Evolutionary conservation across 2,113 vertebrate genomes (phyloP), one percentile per base, ranked within the genome.

Genomic region (Chunga burmeisteri): DNA sequence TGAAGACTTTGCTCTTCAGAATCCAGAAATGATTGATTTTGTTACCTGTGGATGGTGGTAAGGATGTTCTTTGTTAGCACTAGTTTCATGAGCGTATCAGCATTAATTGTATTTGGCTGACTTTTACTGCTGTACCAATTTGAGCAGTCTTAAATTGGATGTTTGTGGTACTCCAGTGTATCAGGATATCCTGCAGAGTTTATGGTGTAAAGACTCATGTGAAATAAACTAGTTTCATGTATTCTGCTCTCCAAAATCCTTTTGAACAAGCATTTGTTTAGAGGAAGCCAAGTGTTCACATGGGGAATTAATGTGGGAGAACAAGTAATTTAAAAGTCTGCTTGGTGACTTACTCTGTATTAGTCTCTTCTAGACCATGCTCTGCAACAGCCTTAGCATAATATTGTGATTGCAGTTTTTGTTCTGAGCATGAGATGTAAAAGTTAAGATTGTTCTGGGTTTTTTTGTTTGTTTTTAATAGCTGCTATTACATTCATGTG

Each of bases 401-500:
- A n/a, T 71, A 55, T 6, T 81, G 17, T 46, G 13, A 65, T 56
- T 2, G 2, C 42, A 78, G 34, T 13, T 84, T 90, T 92, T 88
- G 5, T 88, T 91, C 26, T 86, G 27, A 49, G n/a, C 22, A 23
- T 66, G 53, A 85, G 23, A 36, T 11, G 18, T 86, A 32, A 36
- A 79, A 56, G 10, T 90, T 55, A 66, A 22, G 34, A 86, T 34
- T 75, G 10, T 6, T 58, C 77, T 6, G 10, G 10, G 16, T 73
- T 61, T 30, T 61, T 47, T 85, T 53, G 25, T 46, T 94, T 68
- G 58, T 86, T 94, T 75, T 90, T 89, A 67, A 36, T 84, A 99
- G 98, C 98, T 78, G 98, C 99, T 95, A 98, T 99, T 61, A 96
- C 98, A 44, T 99, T 99, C 96, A 98, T 99, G 58, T 99, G 99